Evolutionary conservation across 2,113 vertebrate species (phyloP).

Genomic region (Psammodynastes pulverulentus): DNA sequence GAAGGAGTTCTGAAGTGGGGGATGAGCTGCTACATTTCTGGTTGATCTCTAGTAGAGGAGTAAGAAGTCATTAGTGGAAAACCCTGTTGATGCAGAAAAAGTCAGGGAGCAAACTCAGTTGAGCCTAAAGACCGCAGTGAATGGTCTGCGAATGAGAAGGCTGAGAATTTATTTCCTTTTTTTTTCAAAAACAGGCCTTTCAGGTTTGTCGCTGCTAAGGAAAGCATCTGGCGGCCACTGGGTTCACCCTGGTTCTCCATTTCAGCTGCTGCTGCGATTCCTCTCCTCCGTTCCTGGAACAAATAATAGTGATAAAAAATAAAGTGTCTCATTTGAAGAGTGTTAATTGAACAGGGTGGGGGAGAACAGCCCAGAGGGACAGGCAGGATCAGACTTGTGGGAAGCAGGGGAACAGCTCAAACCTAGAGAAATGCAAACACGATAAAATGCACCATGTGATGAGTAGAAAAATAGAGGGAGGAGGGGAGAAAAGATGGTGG

Average conservation of each 20-base stretch:
- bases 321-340: constrained; percentile 14
- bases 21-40: not conserved
- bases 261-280: not conserved
- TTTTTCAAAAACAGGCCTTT: not conserved
- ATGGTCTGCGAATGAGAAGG: not conserved
- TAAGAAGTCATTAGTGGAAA: not conserved
- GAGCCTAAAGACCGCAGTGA: not conserved
- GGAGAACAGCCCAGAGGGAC: not conserved
- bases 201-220: not conserved
- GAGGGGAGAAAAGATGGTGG: not conserved
- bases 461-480: not conserved
- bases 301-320: not conserved
- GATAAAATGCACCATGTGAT: not conserved
- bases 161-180: not conserved
- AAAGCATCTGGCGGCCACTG: constrained; percentile 6
- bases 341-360: constrained; percentile 28
- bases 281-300: not conserved
- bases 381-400: constrained; percentile 4
- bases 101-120: not conserved
- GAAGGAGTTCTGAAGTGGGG: no score
- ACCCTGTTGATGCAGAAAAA: not conserved
- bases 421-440: not conserved
- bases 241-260: constrained; percentile 12
- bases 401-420: not conserved
- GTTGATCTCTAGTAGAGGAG: not conserved